phyloP scores from a whole-genome alignment of 2,113 vertebrate species.

The Perognathus longimembris region DNA sequence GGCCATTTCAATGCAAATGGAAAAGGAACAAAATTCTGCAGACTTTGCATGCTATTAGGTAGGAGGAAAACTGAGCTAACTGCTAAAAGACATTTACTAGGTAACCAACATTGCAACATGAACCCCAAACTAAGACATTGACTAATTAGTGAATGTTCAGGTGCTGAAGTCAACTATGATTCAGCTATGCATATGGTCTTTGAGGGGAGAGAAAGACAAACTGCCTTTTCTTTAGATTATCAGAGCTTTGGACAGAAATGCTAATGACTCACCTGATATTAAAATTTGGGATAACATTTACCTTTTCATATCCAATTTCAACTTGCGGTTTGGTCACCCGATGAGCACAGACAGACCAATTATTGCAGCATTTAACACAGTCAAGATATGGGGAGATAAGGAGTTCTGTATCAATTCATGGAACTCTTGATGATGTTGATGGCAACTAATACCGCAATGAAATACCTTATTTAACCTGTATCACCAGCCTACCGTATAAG shows the following conservation, averaged over 20 bases:
- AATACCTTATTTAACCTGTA: neutral
- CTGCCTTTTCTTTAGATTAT: neutral
- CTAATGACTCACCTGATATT: neutral
- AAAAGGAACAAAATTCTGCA: constrained; percentile 8
- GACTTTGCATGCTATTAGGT: neutral
- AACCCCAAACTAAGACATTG: neutral
- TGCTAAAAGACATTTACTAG: neutral
- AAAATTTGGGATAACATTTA: too few species aligned
- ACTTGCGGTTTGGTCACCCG: neutral
- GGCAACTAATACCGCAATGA: neutral
- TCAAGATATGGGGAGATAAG: neutral
- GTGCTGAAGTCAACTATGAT: neutral
- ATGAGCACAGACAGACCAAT: neutral
- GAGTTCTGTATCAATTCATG: neutral
- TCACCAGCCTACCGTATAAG: neutral
- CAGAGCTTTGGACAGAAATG: neutral
- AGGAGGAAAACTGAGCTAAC: constrained; percentile 34
- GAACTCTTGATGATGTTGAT: neutral
- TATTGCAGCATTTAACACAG: neutral
- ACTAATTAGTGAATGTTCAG: neutral
- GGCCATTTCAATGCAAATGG: constrained; percentile 63
- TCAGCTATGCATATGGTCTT: too few species aligned
- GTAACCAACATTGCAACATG: neutral
- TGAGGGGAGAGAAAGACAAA: neutral
- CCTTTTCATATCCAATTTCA: neutral